phyloP scores from a whole-genome alignment of 2,797 vertebrate genomes.

The Triplophysa yarkandensis region DNA sequence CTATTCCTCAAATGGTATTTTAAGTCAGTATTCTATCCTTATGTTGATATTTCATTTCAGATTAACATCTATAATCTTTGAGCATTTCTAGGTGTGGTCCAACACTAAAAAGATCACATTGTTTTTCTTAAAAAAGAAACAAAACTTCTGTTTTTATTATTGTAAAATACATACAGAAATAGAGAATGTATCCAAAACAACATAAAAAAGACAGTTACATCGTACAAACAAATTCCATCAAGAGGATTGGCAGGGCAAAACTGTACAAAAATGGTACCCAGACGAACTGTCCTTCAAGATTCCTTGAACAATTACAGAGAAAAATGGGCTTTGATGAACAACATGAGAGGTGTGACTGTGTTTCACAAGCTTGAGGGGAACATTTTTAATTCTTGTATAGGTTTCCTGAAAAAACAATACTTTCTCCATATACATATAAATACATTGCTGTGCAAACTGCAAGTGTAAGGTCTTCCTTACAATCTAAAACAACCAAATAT shows the following conservation, averaged over 20 bases:
- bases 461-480: slow-evolving; percentile 59
- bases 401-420: slow-evolving; percentile 61
- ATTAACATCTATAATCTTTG: not conserved
- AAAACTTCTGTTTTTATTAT: slow-evolving; percentile 66
- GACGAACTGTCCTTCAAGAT: slow-evolving; percentile 39
- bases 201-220: slow-evolving; percentile 38
- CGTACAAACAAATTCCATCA: slow-evolving; percentile 55
- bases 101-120: slow-evolving; percentile 15
- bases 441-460: slow-evolving; percentile 76
- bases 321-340: not conserved
- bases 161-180: slow-evolving; percentile 63
- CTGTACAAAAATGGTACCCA: slow-evolving; percentile 57
- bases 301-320: slow-evolving; percentile 17
- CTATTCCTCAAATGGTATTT: not conserved
- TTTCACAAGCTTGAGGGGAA: slow-evolving; percentile 49
- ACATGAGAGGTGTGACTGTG: not conserved
- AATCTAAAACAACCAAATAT: slow-evolving; percentile 48
- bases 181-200: slow-evolving; percentile 49
- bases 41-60: not conserved
- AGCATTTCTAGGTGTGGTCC: not conserved
- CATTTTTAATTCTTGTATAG: slow-evolving; percentile 51
- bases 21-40: not conserved
- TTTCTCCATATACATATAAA: slow-evolving; percentile 73
- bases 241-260: slow-evolving; percentile 45
- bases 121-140: slow-evolving; percentile 62